phyloP scores from a whole-genome alignment of 2,888 invertebrate genomes.

The Anoplius nigerrimus region DNA sequence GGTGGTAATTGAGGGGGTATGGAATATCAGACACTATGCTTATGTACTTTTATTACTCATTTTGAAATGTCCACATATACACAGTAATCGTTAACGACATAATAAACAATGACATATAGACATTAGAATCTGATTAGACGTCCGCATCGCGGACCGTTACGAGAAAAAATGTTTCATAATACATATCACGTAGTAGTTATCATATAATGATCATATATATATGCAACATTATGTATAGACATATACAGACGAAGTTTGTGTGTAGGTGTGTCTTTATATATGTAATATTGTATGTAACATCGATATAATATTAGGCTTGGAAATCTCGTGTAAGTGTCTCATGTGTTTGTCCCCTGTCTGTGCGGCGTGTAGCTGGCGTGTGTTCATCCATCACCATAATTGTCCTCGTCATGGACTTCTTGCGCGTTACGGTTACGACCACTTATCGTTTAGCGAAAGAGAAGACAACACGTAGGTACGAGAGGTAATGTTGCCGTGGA shows the following conservation, averaged over 20 bases:
- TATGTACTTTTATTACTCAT: constrained; percentile 63
- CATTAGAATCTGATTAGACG: constrained; percentile 58
- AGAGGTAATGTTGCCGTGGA: constrained; percentile 30
- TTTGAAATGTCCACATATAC: constrained; percentile 65
- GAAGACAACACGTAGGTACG: constrained; percentile 46
- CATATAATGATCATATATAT: constrained; percentile 48
- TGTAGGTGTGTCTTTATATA: constrained; percentile 34
- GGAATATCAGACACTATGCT: constrained; percentile 30
- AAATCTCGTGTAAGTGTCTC: constrained; percentile 23
- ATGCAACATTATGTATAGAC: constrained; percentile 57
- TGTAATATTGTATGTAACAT: constrained; percentile 45
- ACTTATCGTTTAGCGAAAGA: constrained; percentile 36
- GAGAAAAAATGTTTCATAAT: constrained; percentile 48
- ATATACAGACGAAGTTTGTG: constrained; percentile 56
- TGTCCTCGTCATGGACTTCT: constrained; percentile 7
- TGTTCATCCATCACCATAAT: constrained; percentile 14
- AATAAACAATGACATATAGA: constrained; percentile 67
- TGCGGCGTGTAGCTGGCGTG: constrained; percentile 8
- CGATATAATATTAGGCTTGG: constrained; percentile 59
- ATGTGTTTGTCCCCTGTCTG: constrained; percentile 21
- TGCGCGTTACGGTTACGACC: constrained; percentile 2
- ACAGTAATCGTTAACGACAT: constrained; percentile 63
- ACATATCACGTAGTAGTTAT: constrained; percentile 53
- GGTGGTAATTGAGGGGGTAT: too few relatives aligned
- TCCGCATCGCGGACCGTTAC: constrained; percentile 42